Evolutionary conservation across 2,113 vertebrate species (phyloP), one percentile per base, ranked within the genome.

Genomic region (Triplophysa dalaica): DNA sequence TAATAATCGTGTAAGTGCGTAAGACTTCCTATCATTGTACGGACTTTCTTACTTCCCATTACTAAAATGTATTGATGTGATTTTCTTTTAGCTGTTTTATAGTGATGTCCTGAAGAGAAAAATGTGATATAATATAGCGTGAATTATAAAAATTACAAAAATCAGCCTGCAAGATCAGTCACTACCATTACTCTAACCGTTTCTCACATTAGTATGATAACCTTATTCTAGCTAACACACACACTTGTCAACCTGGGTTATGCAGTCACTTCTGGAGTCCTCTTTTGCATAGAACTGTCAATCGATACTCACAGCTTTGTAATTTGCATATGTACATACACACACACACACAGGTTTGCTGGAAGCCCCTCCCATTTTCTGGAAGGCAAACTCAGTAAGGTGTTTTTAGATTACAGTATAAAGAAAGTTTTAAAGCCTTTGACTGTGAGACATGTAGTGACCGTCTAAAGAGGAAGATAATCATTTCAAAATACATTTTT

Each of bases 281-380:
- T 65, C 60, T 50, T 80, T 83, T 83, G 52, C 73, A 83, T 77
- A 63, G 48, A 69, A n/a, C 58, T 65, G 58, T 24, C 54, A 52
- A 76, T 48, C 48, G 68, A 70, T 60, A 17, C 72, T 72, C 50
- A n/a, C 62, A 77, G 62, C 33, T 54, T 38, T 17, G 8, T n/a
- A 54, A 9, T 78, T 75, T 81, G 70, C 75, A 78, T 75, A 78
- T 38, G 33, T 22, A 66, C 33, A 83, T 22, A 69, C 43, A 54
- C 50, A 60, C 70, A 60, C 70, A 75, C 38, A 11, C 70, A 26
- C 45, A 77, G 16, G 56, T 74, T 50, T 75, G 12, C 45, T 61
- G 22, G 24, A 64, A 24, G 3, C 5, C 21, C 29, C 22, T 64
- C 72, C 70, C 48, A 45, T 82, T 78, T 22, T 29, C n/a, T 68